Evolutionary conservation across 2,797 vertebrate species (phyloP).

Genomic region (Muraenolepis orangiensis): DNA sequence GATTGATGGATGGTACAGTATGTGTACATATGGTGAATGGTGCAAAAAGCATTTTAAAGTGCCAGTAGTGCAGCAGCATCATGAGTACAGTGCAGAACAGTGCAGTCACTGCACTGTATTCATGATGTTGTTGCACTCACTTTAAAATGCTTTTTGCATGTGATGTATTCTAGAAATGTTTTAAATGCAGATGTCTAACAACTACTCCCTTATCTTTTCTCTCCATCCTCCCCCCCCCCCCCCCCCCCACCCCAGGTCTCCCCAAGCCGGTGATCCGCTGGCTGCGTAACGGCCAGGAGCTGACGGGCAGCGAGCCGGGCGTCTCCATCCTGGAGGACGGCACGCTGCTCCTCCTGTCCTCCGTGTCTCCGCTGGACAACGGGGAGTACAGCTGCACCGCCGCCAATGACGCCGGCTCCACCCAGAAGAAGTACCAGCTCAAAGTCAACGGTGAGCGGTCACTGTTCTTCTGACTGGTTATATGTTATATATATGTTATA

Average conservation of each 20-base stretch:
- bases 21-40: too few relatives aligned
- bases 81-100: too few relatives aligned
- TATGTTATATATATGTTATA: too few relatives aligned
- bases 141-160: too few relatives aligned
- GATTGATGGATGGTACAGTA: too few relatives aligned
- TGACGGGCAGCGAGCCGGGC: conserved; percentile 84
- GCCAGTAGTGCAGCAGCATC: too few relatives aligned
- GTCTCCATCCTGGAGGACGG: conserved; percentile 86
- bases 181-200: not conserved
- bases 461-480: too few relatives aligned
- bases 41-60: too few relatives aligned
- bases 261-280: conserved; percentile 91
- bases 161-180: too few relatives aligned
- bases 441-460: conserved; percentile 88
- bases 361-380: conserved; percentile 81
- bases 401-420: conserved; percentile 88
- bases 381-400: conserved; percentile 92
- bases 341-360: conserved; percentile 81
- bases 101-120: too few relatives aligned
- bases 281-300: conserved; percentile 85
- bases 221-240: not conserved
- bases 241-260: conserved; percentile 69
- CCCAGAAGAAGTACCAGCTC: conserved; percentile 90
- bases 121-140: too few relatives aligned
- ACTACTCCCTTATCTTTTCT: not conserved